These are phyloP conservation scores for Plotosus lineatus DNA, from an alignment of 2,113 vertebrate genomes.

Conservation along the genomic window DNA sequence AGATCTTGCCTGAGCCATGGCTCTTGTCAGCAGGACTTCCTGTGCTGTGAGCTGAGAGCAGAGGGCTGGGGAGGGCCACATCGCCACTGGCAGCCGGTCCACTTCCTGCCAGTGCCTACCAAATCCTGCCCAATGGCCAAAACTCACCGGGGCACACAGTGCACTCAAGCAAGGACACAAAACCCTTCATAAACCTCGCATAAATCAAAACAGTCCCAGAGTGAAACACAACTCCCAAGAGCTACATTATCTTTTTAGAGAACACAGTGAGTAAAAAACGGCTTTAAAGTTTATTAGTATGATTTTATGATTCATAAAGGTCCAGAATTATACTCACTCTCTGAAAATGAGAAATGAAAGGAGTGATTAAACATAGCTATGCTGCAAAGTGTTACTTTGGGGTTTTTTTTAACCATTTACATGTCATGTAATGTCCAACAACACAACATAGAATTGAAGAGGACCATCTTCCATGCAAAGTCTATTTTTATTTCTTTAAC, in stretches of 20 bases:
- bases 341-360: neutral
- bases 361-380: neutral
- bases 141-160: slow-evolving; percentile 41
- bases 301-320: neutral
- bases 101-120: slow-evolving; percentile 51
- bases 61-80: slow-evolving; percentile 54
- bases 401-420: neutral
- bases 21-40: slow-evolving; percentile 58
- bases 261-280: neutral
- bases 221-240: neutral
- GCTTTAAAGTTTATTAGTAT: neutral
- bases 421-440: neutral
- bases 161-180: slow-evolving; percentile 16
- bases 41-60: slow-evolving; percentile 52
- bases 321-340: neutral
- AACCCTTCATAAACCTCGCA: slow-evolving; percentile 9
- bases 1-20: slow-evolving; percentile 54
- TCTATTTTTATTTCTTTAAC: neutral
- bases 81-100: slow-evolving; percentile 41
- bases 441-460: neutral
- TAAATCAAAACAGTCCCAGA: neutral
- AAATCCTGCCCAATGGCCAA: slow-evolving; percentile 44
- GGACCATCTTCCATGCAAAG: neutral
- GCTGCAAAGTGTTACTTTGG: too few species aligned
- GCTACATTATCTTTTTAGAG: neutral